Evolutionary conservation across 2,113 vertebrate species (phyloP).

Genomic region (Anseranas semipalmata): DNA sequence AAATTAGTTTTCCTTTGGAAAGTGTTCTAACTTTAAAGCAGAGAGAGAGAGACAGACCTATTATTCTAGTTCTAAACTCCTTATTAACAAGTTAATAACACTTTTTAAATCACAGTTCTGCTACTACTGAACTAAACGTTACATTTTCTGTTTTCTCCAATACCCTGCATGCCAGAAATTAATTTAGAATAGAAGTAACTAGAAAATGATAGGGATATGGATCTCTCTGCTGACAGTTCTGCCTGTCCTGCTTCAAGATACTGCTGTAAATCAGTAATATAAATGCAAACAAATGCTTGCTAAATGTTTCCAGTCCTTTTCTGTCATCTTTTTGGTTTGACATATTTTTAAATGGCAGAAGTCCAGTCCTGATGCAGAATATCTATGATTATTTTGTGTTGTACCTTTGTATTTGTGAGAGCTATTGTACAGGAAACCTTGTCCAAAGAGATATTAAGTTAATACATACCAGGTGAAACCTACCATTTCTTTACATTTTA

Average conservation of each 20-base stretch:
- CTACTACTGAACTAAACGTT: neutral
- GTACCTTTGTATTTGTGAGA: neutral
- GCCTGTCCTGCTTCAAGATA: neutral
- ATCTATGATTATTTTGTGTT: neutral
- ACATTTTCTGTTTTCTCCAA: neutral
- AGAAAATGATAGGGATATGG: neutral
- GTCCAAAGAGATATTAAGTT: neutral
- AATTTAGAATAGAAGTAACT: neutral
- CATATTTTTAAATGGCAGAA: neutral
- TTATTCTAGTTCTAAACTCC: neutral
- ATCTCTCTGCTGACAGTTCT: neutral
- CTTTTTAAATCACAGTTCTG: neutral
- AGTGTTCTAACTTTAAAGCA: neutral
- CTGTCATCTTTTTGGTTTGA: neutral
- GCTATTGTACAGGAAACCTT: neutral
- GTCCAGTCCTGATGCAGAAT: neutral
- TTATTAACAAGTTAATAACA: neutral
- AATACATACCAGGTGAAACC: neutral
- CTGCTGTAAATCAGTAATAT: neutral
- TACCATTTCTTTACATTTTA: neutral
- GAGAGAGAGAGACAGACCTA: neutral
- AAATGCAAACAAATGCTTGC: neutral
- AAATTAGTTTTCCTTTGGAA: neutral
- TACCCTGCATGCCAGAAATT: neutral
- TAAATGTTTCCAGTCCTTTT: neutral